These are phyloP conservation scores for Cyrtonyx montezumae DNA, from an alignment of 2,113 vertebrate genomes.

Conservation along the genomic window DNA sequence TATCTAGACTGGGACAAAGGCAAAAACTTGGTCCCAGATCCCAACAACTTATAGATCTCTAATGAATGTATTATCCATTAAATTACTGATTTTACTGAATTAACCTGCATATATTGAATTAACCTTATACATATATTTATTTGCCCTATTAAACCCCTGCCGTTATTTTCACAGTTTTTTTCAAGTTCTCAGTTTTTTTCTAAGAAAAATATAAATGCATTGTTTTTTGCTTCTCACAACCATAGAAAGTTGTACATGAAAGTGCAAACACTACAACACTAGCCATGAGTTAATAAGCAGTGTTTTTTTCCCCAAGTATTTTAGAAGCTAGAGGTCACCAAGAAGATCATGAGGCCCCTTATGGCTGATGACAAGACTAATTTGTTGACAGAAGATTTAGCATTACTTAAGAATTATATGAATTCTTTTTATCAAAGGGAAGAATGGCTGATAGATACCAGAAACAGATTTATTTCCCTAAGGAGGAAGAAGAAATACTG, in stretches of 20 bases:
- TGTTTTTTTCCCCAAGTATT: constrained; percentile 45
- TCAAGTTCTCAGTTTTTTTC: background rate
- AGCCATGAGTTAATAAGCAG: background rate
- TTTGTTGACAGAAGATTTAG: constrained; percentile 75
- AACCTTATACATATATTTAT: constrained; percentile 49
- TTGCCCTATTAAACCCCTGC: constrained; percentile 1
- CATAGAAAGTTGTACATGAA: background rate
- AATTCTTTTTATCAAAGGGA: constrained; percentile 74
- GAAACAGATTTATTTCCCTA: constrained; percentile 74
- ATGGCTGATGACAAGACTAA: constrained; percentile 74
- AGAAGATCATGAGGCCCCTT: constrained; percentile 72
- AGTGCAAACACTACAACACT: background rate
- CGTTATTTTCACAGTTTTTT: background rate
- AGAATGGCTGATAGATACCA: constrained; percentile 69
- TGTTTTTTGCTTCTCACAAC: background rate
- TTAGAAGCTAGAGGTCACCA: constrained; percentile 65
- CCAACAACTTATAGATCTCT: background rate
- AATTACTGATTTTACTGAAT: constrained; percentile 62
- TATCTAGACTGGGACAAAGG: background rate
- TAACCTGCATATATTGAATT: constrained; percentile 56
- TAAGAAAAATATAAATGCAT: background rate
- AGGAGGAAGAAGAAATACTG: constrained; percentile 68
- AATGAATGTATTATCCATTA: background rate
- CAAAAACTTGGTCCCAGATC: background rate
- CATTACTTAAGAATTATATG: constrained; percentile 74